Conservation (phyloP, 2,113 vertebrate species). For the Danionella cerebrum region DNA sequence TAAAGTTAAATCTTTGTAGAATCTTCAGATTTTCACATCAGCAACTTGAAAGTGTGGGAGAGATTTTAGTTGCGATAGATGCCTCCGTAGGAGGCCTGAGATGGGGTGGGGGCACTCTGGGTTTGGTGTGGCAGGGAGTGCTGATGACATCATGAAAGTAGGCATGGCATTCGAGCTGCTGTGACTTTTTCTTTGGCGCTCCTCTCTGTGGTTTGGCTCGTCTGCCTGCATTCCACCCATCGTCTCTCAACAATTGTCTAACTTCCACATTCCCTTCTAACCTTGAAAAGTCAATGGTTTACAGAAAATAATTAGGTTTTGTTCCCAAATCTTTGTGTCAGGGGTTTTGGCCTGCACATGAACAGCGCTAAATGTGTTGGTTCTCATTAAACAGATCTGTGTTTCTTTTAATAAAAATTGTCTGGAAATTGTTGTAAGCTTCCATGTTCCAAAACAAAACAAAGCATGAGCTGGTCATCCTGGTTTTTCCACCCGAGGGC, state of each 20-base stretch:
- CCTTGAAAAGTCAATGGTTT: neutral
- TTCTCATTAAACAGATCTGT: too few species aligned
- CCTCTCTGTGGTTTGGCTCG: slow-evolving; percentile 10
- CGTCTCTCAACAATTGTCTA: neutral
- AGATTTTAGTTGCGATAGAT: too few species aligned
- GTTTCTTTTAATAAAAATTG: too few species aligned
- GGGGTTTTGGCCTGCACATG: neutral
- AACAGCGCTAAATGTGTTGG: too few species aligned
- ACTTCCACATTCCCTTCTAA: slow-evolving; percentile 12
- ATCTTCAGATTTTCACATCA: neutral
- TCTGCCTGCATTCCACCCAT: slow-evolving; percentile 18
- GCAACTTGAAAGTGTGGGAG: neutral
- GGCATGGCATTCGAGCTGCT: neutral
- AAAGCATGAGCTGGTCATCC: too few species aligned
- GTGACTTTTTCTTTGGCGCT: slow-evolving; percentile 6
- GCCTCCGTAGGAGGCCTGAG: too few species aligned
- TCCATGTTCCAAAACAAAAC: too few species aligned
- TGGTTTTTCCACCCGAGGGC: too few species aligned
- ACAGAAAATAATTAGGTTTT: neutral
- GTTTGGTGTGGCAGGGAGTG: slow-evolving; percentile 1
- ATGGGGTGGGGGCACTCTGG: neutral
- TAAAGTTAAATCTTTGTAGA: neutral
- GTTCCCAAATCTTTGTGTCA: too few species aligned
- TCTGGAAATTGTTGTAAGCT: too few species aligned
- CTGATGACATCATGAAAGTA: slow-evolving; percentile 13